A percentile compares a stretch with the other conserved stretches of the same genome.
Conservation (phyloP, 2,888 invertebrate genomes). For the Acleris sparsana region DNA sequence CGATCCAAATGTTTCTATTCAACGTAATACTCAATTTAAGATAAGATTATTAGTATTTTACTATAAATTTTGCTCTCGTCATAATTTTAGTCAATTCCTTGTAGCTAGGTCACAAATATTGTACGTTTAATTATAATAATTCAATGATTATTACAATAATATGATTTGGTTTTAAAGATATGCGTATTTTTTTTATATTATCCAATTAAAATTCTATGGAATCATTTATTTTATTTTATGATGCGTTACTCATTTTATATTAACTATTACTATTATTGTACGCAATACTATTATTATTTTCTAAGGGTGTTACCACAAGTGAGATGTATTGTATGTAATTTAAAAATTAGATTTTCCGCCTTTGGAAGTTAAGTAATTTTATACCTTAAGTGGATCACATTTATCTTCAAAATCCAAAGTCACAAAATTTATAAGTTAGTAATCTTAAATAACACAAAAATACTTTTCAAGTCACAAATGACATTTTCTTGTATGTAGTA, state of each 20-base stretch:
- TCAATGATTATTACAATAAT: constrained; percentile 20
- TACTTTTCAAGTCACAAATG: constrained; percentile 23
- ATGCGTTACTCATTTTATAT: constrained; percentile 3
- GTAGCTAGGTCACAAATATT: constrained; percentile 54
- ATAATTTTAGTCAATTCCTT: constrained; percentile 71
- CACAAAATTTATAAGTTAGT: constrained; percentile 8
- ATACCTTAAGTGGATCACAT: constrained; percentile 16
- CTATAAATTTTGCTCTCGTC: constrained; percentile 67
- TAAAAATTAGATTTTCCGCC: constrained; percentile 15
- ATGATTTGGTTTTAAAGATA: constrained; percentile 21
- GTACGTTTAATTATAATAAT: constrained; percentile 39
- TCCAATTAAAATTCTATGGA: constrained; percentile 25
- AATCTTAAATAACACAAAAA: constrained; percentile 8
- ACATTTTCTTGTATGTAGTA: constrained; percentile 11
- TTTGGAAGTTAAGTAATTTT: constrained; percentile 18
- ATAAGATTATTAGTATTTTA: constrained; percentile 48
- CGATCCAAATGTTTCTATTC: constrained; percentile 49
- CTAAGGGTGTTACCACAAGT: constrained; percentile 44
- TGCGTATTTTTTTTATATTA: constrained; percentile 25
- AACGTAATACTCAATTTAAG: constrained; percentile 63
- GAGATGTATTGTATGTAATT: constrained; percentile 37
- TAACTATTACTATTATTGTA: constrained; percentile 4
- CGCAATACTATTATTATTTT: constrained; percentile 37
- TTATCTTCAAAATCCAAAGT: constrained; percentile 28
- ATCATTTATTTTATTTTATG: constrained; percentile 22